Conservation (phyloP, 2,888 invertebrate genomes). For the Lithophane leautieri region DNA sequence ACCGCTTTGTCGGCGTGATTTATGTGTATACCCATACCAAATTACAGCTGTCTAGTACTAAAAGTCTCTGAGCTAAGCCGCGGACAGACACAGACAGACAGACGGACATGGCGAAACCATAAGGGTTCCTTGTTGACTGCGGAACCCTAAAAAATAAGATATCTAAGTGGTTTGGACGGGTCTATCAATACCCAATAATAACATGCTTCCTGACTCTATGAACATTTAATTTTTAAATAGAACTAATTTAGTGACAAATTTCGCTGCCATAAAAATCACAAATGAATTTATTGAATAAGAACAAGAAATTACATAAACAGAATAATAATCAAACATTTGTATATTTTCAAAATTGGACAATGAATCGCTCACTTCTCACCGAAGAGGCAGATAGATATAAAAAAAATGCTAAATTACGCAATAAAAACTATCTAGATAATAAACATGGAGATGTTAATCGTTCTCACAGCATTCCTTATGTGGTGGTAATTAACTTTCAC, state of each 20-base stretch:
- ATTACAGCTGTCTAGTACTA: no score
- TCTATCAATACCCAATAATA: no score
- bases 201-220: not conserved
- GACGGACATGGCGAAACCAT: no score
- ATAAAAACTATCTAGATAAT: conserved; percentile 23
- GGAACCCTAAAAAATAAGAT: no score
- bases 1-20: no score
- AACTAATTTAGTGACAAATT: not conserved
- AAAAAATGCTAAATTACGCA: conserved; percentile 17
- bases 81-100: no score
- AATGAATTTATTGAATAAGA: not conserved
- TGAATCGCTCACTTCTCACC: not conserved
- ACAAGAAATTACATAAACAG: not conserved
- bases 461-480: conserved; percentile 69
- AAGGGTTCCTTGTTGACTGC: no score
- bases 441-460: conserved; percentile 40
- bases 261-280: not conserved
- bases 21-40: no score
- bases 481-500: conserved; percentile 83
- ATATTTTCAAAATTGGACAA: conserved; percentile 1
- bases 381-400: conserved; percentile 12
- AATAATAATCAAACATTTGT: conserved; percentile 7
- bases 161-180: not conserved
- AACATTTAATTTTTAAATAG: not conserved
- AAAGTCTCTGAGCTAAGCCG: no score